Conservation (phyloP, 2,113 vertebrate genomes). For the Maylandia zebra region DNA sequence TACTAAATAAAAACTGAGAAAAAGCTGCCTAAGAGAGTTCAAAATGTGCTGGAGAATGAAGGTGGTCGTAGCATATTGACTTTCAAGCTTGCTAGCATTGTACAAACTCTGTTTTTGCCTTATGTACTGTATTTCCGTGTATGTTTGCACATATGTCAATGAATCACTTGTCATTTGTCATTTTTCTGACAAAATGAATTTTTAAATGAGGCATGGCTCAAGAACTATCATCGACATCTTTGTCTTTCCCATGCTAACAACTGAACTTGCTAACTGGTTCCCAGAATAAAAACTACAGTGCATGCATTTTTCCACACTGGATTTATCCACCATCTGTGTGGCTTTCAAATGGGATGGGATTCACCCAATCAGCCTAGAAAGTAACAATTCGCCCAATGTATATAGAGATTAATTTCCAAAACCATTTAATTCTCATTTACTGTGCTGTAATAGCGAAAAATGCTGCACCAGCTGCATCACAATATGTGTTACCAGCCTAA, state of each 20-base stretch:
- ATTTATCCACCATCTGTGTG: background rate
- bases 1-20: background rate
- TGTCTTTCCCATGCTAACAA: background rate
- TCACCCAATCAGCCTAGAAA: background rate
- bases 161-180: background rate
- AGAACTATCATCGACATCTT: background rate
- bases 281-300: background rate
- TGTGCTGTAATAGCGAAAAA: background rate
- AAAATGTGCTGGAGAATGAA: background rate
- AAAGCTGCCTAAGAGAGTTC: background rate
- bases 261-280: background rate
- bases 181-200: background rate
- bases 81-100: background rate
- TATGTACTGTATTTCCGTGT: background rate
- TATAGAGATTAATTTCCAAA: conserved; percentile 14
- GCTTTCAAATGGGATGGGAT: background rate
- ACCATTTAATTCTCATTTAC: conserved; percentile 1
- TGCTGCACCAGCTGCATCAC: conserved; percentile 40
- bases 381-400: background rate
- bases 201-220: background rate
- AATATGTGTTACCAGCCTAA: conserved; percentile 50
- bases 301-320: background rate
- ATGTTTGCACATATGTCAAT: background rate
- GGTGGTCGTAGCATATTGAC: background rate
- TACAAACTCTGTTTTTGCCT: background rate